Percentiles rank a stretch among this genome's conserved stretches.
phyloP scores from a whole-genome alignment of 2,113 vertebrate genomes.

The Proterorhinus semilunaris region DNA sequence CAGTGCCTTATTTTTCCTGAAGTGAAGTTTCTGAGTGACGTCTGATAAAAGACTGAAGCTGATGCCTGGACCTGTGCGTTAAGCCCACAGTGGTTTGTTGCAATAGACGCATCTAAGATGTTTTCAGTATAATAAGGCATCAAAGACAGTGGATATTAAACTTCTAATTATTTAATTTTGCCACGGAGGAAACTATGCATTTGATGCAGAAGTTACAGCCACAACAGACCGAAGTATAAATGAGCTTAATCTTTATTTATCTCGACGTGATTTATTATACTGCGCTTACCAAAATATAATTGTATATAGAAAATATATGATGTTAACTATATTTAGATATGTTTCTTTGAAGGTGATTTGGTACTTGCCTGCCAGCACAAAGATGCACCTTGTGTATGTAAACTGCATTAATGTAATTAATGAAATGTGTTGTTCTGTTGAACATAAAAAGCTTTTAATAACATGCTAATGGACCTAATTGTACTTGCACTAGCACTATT shows the following conservation, averaged over 20 bases:
- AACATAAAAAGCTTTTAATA: slow-evolving; percentile 41
- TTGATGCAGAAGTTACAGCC: slow-evolving; percentile 1
- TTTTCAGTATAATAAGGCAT: slow-evolving; percentile 11
- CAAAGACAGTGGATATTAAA: slow-evolving; percentile 19
- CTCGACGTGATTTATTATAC: not conserved
- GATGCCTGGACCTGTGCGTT: slow-evolving; percentile 14
- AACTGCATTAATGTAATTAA: slow-evolving; percentile 48
- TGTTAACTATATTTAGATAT: not conserved
- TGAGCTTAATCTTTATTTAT: slow-evolving; percentile 11
- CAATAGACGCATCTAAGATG: not conserved
- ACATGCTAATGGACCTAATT: slow-evolving; percentile 68
- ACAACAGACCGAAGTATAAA: slow-evolving; percentile 7
- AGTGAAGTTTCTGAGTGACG: slow-evolving; percentile 22
- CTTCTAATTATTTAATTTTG: not conserved
- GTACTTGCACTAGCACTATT: slow-evolving; percentile 67
- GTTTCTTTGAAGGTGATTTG: not conserved
- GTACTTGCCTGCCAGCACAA: slow-evolving; percentile 39
- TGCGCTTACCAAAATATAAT: slow-evolving; percentile 6
- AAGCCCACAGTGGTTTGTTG: not conserved
- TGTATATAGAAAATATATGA: slow-evolving; percentile 8
- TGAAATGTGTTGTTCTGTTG: slow-evolving; percentile 29
- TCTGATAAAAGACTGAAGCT: slow-evolving; percentile 57
- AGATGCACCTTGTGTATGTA: slow-evolving; percentile 39
- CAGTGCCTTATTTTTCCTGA: slow-evolving; percentile 68
- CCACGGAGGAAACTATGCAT: slow-evolving; percentile 2